Evolutionary conservation across 2,113 vertebrate genomes (phyloP).

Genomic region (Emydura subglobosa): DNA sequence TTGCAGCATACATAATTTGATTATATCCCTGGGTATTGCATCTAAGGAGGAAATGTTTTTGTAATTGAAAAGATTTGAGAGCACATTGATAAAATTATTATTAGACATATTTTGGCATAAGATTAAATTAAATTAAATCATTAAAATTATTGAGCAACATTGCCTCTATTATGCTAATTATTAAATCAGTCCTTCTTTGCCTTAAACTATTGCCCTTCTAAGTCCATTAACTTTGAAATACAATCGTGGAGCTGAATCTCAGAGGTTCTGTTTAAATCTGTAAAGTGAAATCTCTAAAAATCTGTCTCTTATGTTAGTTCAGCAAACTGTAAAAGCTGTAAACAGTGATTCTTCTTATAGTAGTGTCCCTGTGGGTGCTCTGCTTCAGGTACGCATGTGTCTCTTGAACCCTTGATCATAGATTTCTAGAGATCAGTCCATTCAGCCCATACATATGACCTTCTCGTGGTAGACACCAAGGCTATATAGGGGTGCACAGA

Average conservation of each 20-base stretch:
- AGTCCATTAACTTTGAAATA: not conserved
- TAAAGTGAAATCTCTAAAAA: constrained; percentile 9
- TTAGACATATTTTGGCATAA: not conserved
- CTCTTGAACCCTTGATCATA: not conserved
- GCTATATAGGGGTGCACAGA: not conserved
- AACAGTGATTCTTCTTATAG: not conserved
- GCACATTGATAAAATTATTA: not conserved
- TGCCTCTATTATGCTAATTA: not conserved
- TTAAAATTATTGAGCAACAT: not conserved
- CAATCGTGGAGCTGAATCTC: not conserved
- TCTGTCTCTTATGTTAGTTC: not conserved
- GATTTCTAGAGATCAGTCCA: not conserved
- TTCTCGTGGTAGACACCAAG: not conserved
- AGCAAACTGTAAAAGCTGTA: not conserved
- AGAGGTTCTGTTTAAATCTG: not conserved
- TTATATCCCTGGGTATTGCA: not conserved
- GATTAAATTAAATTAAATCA: not conserved
- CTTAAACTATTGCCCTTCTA: not conserved
- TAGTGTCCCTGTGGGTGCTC: not conserved
- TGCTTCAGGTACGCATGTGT: not conserved
- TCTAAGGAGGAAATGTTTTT: not conserved
- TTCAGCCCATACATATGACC: not conserved
- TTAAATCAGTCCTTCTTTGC: not conserved
- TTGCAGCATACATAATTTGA: not conserved
- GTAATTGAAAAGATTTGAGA: not conserved